These are phyloP conservation scores for Ethmia dodecea DNA, from an alignment of 2,888 invertebrate species.

Conservation along the genomic window DNA sequence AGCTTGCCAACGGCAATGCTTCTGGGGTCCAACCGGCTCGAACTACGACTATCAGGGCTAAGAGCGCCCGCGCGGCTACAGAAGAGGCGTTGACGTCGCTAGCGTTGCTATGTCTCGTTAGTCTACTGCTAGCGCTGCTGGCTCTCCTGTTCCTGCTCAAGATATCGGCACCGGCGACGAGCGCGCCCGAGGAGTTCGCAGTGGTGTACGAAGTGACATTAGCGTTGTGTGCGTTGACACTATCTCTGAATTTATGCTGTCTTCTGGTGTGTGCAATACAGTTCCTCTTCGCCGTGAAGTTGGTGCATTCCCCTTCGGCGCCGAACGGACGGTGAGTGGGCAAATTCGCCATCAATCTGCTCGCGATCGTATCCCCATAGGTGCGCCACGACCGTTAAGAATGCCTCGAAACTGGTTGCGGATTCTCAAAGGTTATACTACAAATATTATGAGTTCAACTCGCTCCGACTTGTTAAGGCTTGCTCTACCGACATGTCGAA, in stretches of 20 bases:
- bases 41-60: conserved; percentile 45
- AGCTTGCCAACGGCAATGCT: conserved; percentile 75
- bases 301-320: conserved; percentile 90
- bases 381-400: conserved; percentile 44
- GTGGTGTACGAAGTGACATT: conserved; percentile 95
- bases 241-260: conserved; percentile 93
- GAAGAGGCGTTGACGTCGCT: conserved; percentile 90
- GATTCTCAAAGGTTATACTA: conserved; percentile 22
- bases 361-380: conserved; percentile 8
- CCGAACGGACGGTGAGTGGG: conserved; percentile 81
- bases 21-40: conserved; percentile 65
- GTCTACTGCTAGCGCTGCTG: conserved; percentile 88
- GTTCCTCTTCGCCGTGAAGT: conserved; percentile 94
- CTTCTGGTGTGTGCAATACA: conserved; percentile 95
- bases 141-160: conserved; percentile 91
- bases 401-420: conserved; percentile 49
- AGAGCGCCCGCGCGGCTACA: conserved; percentile 57
- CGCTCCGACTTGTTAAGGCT: conserved; percentile 24
- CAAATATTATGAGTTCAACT: conserved; percentile 49
- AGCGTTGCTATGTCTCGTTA: conserved; percentile 90
- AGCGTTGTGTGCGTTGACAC: conserved; percentile 91
- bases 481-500: conserved; percentile 16
- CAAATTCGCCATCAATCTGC: conserved; percentile 5
- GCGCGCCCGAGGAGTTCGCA: conserved; percentile 87
- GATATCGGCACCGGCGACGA: conserved; percentile 84